These are phyloP conservation scores for Nicator chloris DNA, from an alignment of 2,113 vertebrate species.

Conservation along the genomic window DNA sequence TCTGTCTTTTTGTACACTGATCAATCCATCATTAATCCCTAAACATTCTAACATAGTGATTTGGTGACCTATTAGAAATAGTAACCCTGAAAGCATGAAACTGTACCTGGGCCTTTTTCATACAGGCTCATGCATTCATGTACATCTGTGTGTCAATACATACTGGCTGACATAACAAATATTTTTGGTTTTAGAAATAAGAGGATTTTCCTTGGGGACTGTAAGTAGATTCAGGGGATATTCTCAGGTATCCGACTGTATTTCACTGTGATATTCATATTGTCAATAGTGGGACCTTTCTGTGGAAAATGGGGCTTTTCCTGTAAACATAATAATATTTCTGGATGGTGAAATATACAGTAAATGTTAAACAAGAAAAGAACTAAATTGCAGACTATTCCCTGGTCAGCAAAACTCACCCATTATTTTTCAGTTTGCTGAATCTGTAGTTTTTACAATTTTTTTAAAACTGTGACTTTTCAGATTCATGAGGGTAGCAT, in stretches of 20 bases:
- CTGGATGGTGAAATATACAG: slow-evolving; percentile 45
- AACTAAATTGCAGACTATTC: slow-evolving; percentile 65
- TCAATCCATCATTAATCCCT: background rate
- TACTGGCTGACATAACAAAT: slow-evolving; percentile 32
- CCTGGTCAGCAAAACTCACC: slow-evolving; percentile 67
- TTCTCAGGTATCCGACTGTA: background rate
- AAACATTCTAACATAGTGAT: background rate
- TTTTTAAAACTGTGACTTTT: slow-evolving; percentile 64
- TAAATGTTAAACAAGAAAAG: slow-evolving; percentile 61
- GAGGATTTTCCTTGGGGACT: slow-evolving; percentile 36
- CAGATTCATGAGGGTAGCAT: slow-evolving; percentile 53
- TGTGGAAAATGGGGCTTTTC: slow-evolving; percentile 32
- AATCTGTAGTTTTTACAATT: slow-evolving; percentile 54
- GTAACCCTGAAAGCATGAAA: background rate
- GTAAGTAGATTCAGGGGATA: slow-evolving; percentile 47
- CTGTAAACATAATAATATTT: slow-evolving; percentile 65
- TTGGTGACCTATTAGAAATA: background rate
- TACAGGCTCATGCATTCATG: background rate
- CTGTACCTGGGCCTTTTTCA: background rate
- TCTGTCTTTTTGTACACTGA: background rate
- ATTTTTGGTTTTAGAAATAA: slow-evolving; percentile 22
- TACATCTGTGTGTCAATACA: background rate
- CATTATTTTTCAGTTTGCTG: slow-evolving; percentile 70
- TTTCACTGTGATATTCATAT: slow-evolving; percentile 59
- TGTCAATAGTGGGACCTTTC: slow-evolving; percentile 56